These are phyloP conservation scores for Lamproptera curius DNA, from an alignment of 2,888 invertebrate genomes.

Conservation along the genomic window DNA sequence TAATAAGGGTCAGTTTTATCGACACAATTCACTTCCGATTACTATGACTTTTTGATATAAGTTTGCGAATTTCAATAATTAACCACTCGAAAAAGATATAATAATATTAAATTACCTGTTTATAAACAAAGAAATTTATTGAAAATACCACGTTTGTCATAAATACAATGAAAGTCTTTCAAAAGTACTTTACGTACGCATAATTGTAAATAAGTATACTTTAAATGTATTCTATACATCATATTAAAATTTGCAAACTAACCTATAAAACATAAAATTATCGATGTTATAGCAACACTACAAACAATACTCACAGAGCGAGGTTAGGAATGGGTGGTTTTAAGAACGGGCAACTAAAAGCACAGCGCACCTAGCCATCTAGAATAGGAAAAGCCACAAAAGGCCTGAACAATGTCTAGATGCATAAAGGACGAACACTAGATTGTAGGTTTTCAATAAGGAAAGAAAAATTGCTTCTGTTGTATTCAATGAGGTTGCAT, in stretches of 20 bases:
- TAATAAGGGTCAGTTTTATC: no score
- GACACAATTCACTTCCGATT: no score
- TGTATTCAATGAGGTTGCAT: slow-evolving; percentile 21
- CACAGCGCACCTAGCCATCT: slow-evolving; percentile 44
- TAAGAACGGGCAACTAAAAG: slow-evolving; percentile 60
- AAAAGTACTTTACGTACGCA: no score
- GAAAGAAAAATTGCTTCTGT: slow-evolving; percentile 31
- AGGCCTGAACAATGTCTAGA: slow-evolving; percentile 56
- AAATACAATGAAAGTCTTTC: no score
- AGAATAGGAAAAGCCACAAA: slow-evolving; percentile 57
- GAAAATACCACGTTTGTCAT: not conserved
- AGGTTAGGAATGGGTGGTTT: slow-evolving; percentile 44
- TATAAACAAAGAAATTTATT: not conserved
- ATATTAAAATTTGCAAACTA: no score
- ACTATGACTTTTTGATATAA: not conserved
- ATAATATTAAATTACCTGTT: not conserved
- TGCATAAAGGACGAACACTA: slow-evolving; percentile 37
- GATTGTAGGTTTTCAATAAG: slow-evolving; percentile 38
- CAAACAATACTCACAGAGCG: slow-evolving; percentile 30
- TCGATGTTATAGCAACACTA: not conserved
- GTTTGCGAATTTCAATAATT: not conserved
- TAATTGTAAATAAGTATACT: no score
- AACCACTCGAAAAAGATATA: not conserved
- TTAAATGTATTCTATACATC: no score
- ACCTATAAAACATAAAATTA: no score